Base-by-base conservation (phyloP, 2,797 vertebrate species). In the Botia almorhae region DNA sequence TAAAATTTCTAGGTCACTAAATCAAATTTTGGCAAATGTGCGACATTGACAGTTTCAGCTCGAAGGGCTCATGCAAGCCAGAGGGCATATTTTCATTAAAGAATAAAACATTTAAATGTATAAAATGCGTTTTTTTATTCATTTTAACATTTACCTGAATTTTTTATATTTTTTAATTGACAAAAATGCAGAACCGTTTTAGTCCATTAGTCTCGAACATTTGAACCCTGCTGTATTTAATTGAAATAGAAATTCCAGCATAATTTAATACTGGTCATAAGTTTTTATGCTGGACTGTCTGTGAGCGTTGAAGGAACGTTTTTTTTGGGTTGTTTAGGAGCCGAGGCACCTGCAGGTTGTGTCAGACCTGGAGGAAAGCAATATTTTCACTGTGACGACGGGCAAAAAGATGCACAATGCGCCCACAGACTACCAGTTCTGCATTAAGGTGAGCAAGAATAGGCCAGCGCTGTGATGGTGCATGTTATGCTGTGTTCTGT, bases 341-440 rank as follows among this genome's bases (percentile, higher is more conserved):
- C 98, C 98, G 69, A 93, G 98, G 82, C 98, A 99, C 88, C 91
- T 99, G 89, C 98, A 99, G 85, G 91, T 98, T 81, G 89, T 98
- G 86, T 96, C 96, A 0, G 97, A 98, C 88, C 89, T 98, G 83
- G 97, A 98, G 81, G 97, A 98, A 85, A 98, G 95, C 83, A 96
- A 94, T 90, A 88, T 98, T 89, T 99, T 96, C 91, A 95, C 94
- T 0, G 87, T 97, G 88, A 94, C 96, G 83, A 89, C 95, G 0
- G 95, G 96, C 80, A 96, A 94, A 86, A 99, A 98, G 87, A 89
- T 96, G 80, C 95, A 98, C 90, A 95, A 93, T 19, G 94, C 96
- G 8, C 97, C 98, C 16, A 96, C 96, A 2, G 97, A 99, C 83
- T 96, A 91, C 69, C 97, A 96, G 90, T 97, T 99, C 92, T 97